These are phyloP conservation scores for Monarcha castaneiventris DNA, from an alignment of 2,113 vertebrate genomes.

Conservation along the genomic window DNA sequence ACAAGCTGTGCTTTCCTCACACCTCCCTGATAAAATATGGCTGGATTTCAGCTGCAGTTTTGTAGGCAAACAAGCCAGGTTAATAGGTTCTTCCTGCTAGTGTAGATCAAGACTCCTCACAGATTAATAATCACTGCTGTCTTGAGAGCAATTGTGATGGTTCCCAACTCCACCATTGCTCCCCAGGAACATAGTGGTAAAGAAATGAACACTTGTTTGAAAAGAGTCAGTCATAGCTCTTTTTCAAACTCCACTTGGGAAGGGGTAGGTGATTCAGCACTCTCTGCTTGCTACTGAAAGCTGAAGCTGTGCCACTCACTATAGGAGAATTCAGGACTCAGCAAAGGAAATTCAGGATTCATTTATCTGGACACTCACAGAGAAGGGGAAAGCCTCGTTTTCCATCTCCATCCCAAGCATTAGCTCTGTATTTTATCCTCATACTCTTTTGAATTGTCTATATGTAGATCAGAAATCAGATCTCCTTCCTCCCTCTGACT, in stretches of 20 bases:
- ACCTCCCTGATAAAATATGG: neutral
- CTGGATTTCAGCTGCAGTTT: neutral
- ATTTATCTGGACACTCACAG: neutral
- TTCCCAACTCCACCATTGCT: rapidly evolving
- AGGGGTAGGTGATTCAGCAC: neutral
- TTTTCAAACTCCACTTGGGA: neutral
- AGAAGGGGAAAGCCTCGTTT: neutral
- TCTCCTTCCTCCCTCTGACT: neutral
- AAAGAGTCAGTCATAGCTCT: neutral
- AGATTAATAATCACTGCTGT: neutral
- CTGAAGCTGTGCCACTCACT: neutral
- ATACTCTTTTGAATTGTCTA: neutral
- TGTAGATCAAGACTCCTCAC: neutral
- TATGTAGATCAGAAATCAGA: neutral
- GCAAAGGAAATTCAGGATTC: neutral
- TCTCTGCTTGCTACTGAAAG: neutral
- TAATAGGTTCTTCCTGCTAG: neutral
- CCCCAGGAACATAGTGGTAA: neutral
- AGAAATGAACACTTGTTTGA: neutral
- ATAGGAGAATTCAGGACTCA: neutral
- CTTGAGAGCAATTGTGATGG: neutral
- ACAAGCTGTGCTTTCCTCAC: neutral
- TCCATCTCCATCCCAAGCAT: neutral
- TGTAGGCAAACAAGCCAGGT: neutral
- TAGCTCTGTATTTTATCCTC: neutral